Percentiles rank a stretch among this genome's conserved stretches.
These are phyloP conservation scores for Chamaea fasciata DNA, from an alignment of 2,113 vertebrate species.

Conservation along the genomic window DNA sequence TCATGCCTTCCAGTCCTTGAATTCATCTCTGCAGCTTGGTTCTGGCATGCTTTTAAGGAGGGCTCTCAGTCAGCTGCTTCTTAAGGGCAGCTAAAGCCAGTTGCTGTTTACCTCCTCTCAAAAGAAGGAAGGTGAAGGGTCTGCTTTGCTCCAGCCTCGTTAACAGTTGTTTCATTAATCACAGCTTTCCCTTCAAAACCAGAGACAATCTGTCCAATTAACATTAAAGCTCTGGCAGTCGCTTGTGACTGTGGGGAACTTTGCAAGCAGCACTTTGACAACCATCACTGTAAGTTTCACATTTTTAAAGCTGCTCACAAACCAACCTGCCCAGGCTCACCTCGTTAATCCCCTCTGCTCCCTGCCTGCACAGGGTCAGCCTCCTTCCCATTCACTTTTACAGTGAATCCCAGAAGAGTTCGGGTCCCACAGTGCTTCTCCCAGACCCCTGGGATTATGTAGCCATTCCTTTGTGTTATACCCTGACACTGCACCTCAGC, in stretches of 20 bases:
- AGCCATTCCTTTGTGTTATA: not conserved
- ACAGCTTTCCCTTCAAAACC: slow-evolving; percentile 72
- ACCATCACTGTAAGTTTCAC: slow-evolving; percentile 35
- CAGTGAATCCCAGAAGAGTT: not conserved
- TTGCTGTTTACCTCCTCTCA: slow-evolving; percentile 22
- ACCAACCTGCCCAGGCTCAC: not conserved
- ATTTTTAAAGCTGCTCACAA: slow-evolving; percentile 52
- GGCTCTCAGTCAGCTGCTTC: not conserved
- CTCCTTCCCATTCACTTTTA: not conserved
- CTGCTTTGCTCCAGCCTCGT: slow-evolving; percentile 44
- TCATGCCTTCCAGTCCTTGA: not conserved
- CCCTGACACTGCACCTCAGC: not conserved
- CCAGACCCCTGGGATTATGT: not conserved
- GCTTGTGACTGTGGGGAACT: slow-evolving; percentile 19
- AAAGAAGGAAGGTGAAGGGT: slow-evolving; percentile 36
- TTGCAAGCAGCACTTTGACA: slow-evolving; percentile 60
- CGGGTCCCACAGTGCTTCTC: not conserved
- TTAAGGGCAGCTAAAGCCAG: not conserved
- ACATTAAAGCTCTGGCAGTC: slow-evolving; percentile 69
- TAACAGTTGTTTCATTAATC: slow-evolving; percentile 76
- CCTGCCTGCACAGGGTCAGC: not conserved
- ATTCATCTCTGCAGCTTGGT: not conserved
- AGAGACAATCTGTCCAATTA: slow-evolving; percentile 80
- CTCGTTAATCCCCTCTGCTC: not conserved
- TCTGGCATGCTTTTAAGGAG: not conserved